Conservation (phyloP, 2,113 vertebrate species). For the Tauraco erythrolophus region DNA sequence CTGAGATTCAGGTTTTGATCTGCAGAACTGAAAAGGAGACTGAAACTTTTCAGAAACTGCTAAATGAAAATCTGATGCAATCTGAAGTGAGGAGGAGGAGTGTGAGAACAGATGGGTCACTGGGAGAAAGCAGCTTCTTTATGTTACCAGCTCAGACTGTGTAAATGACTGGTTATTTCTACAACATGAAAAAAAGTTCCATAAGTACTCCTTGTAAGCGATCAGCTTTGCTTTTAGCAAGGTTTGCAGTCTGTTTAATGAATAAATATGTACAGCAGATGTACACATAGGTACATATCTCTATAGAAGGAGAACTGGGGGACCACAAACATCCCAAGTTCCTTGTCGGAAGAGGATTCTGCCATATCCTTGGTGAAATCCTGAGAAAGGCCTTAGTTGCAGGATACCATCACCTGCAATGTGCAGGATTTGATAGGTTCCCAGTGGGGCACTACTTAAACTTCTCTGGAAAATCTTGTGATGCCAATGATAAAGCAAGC, state of each 20-base stretch:
- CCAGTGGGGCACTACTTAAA: background rate
- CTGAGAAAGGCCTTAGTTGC: background rate
- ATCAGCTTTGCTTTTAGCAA: background rate
- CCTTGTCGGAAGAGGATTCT: background rate
- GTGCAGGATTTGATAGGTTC: background rate
- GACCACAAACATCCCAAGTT: background rate
- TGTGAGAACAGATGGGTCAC: conserved; percentile 8
- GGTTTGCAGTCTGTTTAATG: background rate
- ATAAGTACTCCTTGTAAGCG: background rate
- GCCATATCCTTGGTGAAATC: background rate
- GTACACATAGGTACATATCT: background rate
- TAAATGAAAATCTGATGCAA: background rate
- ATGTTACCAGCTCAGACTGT: background rate
- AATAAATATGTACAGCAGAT: background rate
- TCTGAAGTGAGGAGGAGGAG: background rate
- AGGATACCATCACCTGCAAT: background rate
- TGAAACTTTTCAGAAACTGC: background rate
- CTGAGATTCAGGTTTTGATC: background rate
- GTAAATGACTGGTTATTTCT: background rate
- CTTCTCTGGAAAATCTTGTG: fast-evolving
- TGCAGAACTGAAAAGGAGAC: background rate
- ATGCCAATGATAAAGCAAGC: background rate
- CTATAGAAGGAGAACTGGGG: background rate
- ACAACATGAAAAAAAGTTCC: background rate
- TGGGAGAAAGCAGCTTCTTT: conserved; percentile 7